These are phyloP conservation scores for Acrobasis consociella DNA, from an alignment of 2,888 invertebrate species.

Conservation along the genomic window DNA sequence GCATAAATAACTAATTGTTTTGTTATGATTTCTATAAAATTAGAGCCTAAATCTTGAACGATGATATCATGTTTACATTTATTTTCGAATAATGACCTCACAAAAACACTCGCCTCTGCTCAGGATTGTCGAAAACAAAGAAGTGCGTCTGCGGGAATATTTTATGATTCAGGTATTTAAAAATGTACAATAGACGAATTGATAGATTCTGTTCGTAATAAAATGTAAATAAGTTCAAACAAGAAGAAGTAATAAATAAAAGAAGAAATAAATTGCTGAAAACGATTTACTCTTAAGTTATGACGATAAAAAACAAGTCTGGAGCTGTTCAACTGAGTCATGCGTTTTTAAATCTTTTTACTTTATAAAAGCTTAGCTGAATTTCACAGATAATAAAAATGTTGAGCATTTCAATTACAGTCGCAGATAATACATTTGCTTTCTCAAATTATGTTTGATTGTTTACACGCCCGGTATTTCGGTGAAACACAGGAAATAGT, in stretches of 20 bases:
- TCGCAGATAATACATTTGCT: background rate
- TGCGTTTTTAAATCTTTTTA: too few relatives aligned
- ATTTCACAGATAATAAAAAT: too few relatives aligned
- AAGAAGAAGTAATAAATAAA: too few relatives aligned
- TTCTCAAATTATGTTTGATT: background rate
- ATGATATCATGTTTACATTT: constrained; percentile 8
- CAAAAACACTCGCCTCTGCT: background rate
- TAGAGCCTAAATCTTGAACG: background rate
- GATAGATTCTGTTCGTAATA: too few relatives aligned
- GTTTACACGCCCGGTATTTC: constrained; percentile 11
- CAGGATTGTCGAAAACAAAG: constrained; percentile 10
- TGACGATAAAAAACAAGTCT: too few relatives aligned
- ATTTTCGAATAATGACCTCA: constrained; percentile 8
- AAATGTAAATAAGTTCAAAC: too few relatives aligned
- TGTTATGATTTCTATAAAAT: background rate
- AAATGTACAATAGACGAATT: too few relatives aligned
- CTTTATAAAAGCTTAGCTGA: too few relatives aligned
- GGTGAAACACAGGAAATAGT: constrained; percentile 28
- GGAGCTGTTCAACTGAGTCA: too few relatives aligned
- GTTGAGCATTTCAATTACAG: background rate
- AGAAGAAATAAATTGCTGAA: too few relatives aligned
- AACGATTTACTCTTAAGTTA: too few relatives aligned
- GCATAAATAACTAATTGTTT: too few relatives aligned
- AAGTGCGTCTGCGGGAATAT: background rate
- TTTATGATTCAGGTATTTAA: background rate